Evolutionary conservation across 2,797 vertebrate species (phyloP).

Genomic region (Chaunax sp.): DNA sequence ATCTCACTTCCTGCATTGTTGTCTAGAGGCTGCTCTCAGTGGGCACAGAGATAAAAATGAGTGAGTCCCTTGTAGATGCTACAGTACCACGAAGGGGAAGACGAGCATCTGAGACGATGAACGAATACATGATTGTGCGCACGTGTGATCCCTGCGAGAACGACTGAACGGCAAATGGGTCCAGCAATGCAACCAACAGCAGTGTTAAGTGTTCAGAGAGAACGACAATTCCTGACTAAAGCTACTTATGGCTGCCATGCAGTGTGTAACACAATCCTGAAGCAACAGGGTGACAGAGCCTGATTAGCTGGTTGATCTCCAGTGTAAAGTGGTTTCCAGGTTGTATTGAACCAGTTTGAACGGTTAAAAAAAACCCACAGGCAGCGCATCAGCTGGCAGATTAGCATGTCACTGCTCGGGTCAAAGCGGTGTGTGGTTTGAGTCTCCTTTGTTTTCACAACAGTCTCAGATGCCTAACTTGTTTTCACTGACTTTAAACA

Average conservation of each 20-base stretch:
- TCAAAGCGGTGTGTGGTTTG: conserved; percentile 27
- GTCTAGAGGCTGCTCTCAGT: background rate
- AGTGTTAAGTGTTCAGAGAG: background rate
- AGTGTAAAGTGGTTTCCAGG: conserved; percentile 9
- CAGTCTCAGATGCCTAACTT: conserved; percentile 12
- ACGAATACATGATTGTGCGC: background rate
- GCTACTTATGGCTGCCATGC: conserved; percentile 1
- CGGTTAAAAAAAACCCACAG: conserved; percentile 35
- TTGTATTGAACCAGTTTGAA: no score
- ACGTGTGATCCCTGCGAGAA: background rate
- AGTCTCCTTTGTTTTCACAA: conserved; percentile 23
- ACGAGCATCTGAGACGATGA: background rate
- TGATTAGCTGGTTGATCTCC: conserved; percentile 3
- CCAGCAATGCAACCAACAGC: background rate
- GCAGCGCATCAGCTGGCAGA: conserved; percentile 22
- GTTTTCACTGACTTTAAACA: conserved; percentile 31
- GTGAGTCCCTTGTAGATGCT: background rate
- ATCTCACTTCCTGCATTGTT: background rate
- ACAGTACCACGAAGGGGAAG: conserved; percentile 11
- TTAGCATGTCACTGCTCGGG: background rate
- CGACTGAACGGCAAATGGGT: background rate
- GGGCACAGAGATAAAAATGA: background rate
- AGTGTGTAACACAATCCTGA: conserved; percentile 24
- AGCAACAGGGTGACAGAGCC: conserved; percentile 15
- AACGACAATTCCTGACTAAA: background rate